A percentile compares a stretch with the other conserved stretches of the same genome.
Evolutionary conservation across 2,888 invertebrate species (phyloP).

Genomic region (Nomada flava): DNA sequence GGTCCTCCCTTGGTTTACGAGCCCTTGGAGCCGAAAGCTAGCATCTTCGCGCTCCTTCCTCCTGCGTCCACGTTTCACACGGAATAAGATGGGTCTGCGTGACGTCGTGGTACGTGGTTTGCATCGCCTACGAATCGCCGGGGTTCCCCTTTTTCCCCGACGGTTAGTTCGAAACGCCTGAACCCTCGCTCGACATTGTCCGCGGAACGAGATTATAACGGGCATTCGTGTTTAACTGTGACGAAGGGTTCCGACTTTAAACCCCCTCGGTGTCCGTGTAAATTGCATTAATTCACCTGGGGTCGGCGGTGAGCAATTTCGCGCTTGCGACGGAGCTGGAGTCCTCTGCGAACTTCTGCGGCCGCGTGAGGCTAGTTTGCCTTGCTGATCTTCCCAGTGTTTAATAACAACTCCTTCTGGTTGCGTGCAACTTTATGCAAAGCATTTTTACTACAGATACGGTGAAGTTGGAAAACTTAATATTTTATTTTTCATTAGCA

Average conservation of each 20-base stretch:
- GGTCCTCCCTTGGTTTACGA: conserved; percentile 43
- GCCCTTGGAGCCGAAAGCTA: neutral
- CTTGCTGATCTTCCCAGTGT: neutral
- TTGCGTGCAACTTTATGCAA: too few species aligned
- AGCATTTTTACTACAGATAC: too few species aligned
- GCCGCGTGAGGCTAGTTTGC: neutral
- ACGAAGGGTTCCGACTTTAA: conserved; percentile 8
- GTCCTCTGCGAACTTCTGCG: neutral
- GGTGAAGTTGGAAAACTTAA: too few species aligned
- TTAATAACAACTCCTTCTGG: too few species aligned
- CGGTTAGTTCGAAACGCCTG: neutral
- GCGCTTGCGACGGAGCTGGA: neutral
- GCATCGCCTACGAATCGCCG: conserved; percentile 15
- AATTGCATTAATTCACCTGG: conserved; percentile 40
- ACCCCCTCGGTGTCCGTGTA: conserved; percentile 5
- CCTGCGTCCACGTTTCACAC: too few species aligned
- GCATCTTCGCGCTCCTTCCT: neutral
- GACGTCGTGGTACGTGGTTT: conserved; percentile 31
- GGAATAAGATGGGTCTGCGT: conserved; percentile 28
- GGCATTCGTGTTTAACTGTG: conserved; percentile 29
- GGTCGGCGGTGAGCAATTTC: neutral
- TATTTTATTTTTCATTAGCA: neutral
- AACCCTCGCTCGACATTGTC: conserved; percentile 13
- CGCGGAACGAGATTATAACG: conserved; percentile 37
- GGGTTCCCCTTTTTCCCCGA: conserved; percentile 4